These are phyloP conservation scores for Trididemnum miniatum DNA, from an alignment of 23 tunicate genomes.

Conservation along the genomic window DNA sequence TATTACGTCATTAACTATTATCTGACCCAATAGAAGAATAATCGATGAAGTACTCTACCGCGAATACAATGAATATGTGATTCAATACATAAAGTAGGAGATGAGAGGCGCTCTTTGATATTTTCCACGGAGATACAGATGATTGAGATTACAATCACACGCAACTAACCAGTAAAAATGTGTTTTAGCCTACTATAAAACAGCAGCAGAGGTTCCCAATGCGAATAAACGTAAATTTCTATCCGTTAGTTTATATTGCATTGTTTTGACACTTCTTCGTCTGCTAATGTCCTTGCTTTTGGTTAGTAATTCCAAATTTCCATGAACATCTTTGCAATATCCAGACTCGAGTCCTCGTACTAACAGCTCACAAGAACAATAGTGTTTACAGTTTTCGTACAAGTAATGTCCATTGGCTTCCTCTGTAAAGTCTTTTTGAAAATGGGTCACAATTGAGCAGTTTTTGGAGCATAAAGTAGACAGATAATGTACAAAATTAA, in stretches of 20 bases:
- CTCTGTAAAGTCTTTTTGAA: slow-evolving; percentile 19
- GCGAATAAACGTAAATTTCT: slow-evolving; percentile 65
- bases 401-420: neutral
- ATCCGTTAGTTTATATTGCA: slow-evolving; percentile 74
- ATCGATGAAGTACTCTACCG: no score
- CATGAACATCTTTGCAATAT: slow-evolving; percentile 86
- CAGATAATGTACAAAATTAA: slow-evolving; percentile 44
- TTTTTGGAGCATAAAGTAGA: slow-evolving; percentile 9
- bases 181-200: no score
- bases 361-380: slow-evolving; percentile 31
- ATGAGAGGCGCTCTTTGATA: no score
- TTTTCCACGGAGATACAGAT: no score
- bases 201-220: slow-evolving; percentile 84
- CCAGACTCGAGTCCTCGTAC: slow-evolving; percentile 65
- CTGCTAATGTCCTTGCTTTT: neutral
- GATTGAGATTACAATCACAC: no score
- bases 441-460: slow-evolving; percentile 32
- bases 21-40: no score
- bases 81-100: no score
- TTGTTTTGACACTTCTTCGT: neutral
- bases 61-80: no score
- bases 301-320: slow-evolving; percentile 22
- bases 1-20: no score
- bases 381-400: slow-evolving; percentile 17
- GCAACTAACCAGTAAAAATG: no score